phyloP scores from a whole-genome alignment of 2,113 vertebrate genomes.

The Malurus cyaneus region DNA sequence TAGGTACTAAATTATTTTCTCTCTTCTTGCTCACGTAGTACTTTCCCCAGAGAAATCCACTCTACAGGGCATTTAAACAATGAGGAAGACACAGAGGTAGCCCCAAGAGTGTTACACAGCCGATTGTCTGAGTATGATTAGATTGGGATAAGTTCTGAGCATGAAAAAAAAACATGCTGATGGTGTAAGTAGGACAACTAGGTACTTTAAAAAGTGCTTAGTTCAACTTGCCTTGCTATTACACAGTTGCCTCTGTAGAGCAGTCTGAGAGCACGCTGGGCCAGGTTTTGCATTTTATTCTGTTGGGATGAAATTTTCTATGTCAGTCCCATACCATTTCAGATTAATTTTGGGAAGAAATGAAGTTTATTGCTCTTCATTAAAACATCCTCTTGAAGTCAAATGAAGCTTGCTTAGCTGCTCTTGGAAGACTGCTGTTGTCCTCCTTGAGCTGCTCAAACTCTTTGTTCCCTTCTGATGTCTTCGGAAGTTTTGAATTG shows the following conservation, averaged over 20 bases:
- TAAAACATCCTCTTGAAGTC: not conserved
- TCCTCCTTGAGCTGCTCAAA: not conserved
- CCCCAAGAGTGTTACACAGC: not conserved
- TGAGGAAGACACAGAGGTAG: not conserved
- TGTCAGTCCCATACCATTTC: not conserved
- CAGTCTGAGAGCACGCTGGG: not conserved
- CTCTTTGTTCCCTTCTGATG: not conserved
- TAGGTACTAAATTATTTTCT: slow-evolving; percentile 4
- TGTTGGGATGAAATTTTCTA: not conserved
- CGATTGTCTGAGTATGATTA: not conserved
- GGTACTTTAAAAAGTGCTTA: not conserved
- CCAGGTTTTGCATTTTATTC: not conserved
- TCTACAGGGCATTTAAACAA: not conserved
- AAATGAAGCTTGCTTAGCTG: not conserved
- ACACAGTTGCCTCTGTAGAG: not conserved
- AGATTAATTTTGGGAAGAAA: not conserved
- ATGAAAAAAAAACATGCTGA: not conserved
- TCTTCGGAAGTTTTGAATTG: not conserved
- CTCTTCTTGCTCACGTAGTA: not conserved
- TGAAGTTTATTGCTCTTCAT: not conserved
- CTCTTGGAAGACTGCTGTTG: not conserved
- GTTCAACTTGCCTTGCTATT: not conserved
- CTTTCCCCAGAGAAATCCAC: not conserved
- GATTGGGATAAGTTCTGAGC: not conserved
- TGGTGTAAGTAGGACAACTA: not conserved